These are phyloP conservation scores for Xyrauchen texanus DNA, from an alignment of 2,113 vertebrate species.

Conservation along the genomic window DNA sequence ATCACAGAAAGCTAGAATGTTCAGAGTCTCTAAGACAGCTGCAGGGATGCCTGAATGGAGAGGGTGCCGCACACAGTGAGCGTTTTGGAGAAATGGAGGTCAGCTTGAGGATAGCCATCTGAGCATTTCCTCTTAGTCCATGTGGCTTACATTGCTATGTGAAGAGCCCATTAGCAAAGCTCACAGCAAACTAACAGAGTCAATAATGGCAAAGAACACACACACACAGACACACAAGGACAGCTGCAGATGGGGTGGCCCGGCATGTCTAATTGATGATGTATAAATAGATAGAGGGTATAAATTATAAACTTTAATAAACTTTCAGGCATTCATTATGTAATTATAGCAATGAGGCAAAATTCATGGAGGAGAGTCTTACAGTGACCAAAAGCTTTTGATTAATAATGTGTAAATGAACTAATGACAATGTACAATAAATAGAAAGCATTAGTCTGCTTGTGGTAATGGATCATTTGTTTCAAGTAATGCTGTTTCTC, in stretches of 20 bases:
- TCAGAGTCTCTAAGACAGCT: too few relatives aligned
- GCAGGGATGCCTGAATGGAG: background rate
- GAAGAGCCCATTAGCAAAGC: constrained; percentile 35
- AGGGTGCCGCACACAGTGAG: background rate
- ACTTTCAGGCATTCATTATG: constrained; percentile 7
- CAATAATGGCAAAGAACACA: constrained; percentile 28
- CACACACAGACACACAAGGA: background rate
- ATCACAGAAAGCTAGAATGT: too few relatives aligned
- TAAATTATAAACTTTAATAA: constrained; percentile 28
- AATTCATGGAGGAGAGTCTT: too few relatives aligned
- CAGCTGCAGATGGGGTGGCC: background rate
- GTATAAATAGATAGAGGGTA: constrained; percentile 7
- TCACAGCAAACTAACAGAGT: constrained; percentile 23
- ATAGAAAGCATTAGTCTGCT: too few relatives aligned
- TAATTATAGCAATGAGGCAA: background rate
- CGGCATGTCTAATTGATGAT: constrained; percentile 22
- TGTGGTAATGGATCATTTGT: too few relatives aligned
- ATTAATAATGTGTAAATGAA: background rate
- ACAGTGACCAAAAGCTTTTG: background rate
- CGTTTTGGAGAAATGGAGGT: background rate
- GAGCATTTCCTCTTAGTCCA: background rate
- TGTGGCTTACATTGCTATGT: constrained; percentile 15
- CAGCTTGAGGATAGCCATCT: background rate
- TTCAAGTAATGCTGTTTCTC: too few relatives aligned
- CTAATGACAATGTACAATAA: too few relatives aligned